Base-by-base conservation (phyloP, 2,888 invertebrate species). In the Anodontia alba region DNA sequence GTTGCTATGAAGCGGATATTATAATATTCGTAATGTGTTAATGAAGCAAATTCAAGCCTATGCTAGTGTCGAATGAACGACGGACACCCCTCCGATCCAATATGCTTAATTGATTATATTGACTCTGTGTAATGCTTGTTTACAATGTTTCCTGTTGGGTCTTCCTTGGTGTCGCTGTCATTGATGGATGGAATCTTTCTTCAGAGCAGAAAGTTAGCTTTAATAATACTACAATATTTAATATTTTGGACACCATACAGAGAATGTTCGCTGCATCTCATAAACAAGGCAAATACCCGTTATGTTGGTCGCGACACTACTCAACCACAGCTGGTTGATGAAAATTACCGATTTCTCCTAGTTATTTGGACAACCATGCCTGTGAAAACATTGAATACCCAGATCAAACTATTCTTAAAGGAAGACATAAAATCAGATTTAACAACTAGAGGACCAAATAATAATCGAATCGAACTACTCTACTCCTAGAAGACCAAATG, bases 81-180 rank as follows among this genome's bases (percentile, higher is more conserved):
- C 12, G 31, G 62, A 33, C 26, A 26, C 10, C 62, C 62, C 62
- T 62, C 12, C n/a, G 33, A 10, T 33, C 29, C 62, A 62, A 62
- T 62, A 62, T 62, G 62, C 33, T 33, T 62, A 62, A 62, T 62
- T 31, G 62, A 33, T 5, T 29, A 31, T 26, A 54, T 54, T 54
- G 54, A 54, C 54, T 54, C 54, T 8, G 54, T 15, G 54, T 54
- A 54, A 54, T 54, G 23, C 54, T 26, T 62, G 62, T 62, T 62
- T 31, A 62, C 33, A 62, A 10, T 10, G 62, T 15, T 33, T 20
- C 33, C 62, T 29, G 62, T 62, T 62, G 62, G 62, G 62, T 31
- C 29, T 33, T 33, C 33, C 23, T 15, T 15, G 17, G 62, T 3
- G 62, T 23, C 33, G 8, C 17, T 62, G 62, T 62, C 62, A 62